Conservation (phyloP, 2,797 vertebrate genomes). For the Aratinga solstitialis region DNA sequence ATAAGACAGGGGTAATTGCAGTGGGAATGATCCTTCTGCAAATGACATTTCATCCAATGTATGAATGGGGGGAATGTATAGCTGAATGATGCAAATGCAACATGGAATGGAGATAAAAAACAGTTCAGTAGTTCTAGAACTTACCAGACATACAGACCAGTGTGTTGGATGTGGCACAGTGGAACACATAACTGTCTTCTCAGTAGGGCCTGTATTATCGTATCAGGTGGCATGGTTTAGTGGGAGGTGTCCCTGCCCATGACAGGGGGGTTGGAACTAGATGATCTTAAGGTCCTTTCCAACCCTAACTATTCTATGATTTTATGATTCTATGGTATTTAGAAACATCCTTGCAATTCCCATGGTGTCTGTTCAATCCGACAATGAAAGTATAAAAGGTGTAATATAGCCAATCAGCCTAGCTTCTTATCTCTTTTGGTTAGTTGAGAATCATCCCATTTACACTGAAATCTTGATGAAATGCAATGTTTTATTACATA, state of each 20-base stretch:
- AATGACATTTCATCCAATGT: neutral
- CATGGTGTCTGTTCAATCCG: neutral
- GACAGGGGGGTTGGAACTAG: no score
- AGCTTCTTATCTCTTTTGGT: neutral
- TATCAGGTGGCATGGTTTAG: no score
- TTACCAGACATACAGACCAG: neutral
- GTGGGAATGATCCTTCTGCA: neutral
- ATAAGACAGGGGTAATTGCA: neutral
- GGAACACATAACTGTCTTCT: neutral
- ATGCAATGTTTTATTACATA: neutral
- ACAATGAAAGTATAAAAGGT: neutral
- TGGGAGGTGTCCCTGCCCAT: no score
- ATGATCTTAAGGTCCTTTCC: no score
- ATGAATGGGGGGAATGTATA: neutral
- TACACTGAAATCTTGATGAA: neutral
- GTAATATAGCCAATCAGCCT: neutral
- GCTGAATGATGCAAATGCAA: neutral
- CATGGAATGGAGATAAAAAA: neutral
- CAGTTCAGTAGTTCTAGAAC: neutral
- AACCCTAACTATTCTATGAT: no score
- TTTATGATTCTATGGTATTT: neutral
- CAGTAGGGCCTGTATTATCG: neutral
- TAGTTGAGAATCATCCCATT: neutral
- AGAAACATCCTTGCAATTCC: neutral
- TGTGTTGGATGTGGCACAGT: neutral